Evolutionary conservation across 2,113 vertebrate species (phyloP).

Genomic region (Zapus hudsonius): DNA sequence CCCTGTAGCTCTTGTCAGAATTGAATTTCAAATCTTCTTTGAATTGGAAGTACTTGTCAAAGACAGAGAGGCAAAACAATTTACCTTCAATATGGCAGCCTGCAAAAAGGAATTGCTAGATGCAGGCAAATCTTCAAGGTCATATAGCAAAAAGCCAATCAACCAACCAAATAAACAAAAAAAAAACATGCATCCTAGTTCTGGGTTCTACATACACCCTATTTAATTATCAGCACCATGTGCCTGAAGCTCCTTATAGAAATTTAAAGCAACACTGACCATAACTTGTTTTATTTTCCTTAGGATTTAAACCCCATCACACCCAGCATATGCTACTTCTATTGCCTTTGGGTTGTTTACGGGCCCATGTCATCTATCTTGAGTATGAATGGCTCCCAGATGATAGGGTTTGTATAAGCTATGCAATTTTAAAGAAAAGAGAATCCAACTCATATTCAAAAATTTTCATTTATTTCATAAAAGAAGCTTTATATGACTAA

Average conservation of each 20-base stretch:
- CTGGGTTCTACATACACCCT: background rate
- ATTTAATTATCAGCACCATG: conserved; percentile 91
- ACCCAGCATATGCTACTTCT: conserved; percentile 85
- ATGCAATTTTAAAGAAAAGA: background rate
- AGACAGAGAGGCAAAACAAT: background rate
- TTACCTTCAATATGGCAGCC: too few species aligned
- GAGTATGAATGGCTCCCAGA: too few species aligned
- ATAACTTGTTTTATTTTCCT: conserved; percentile 98
- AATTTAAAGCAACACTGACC: conserved; percentile 99
- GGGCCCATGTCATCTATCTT: too few species aligned
- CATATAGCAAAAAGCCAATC: too few species aligned
- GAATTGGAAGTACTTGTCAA: background rate
- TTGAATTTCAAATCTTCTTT: background rate
- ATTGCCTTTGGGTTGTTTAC: too few species aligned
- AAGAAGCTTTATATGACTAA: too few species aligned
- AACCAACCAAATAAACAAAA: too few species aligned
- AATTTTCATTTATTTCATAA: background rate
- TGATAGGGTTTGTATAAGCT: too few species aligned
- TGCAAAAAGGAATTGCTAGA: too few species aligned
- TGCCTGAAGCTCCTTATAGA: conserved; percentile 98
- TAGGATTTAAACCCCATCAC: conserved; percentile 99
- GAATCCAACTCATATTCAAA: background rate
- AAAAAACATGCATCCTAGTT: too few species aligned
- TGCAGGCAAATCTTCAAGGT: too few species aligned
- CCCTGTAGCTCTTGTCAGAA: background rate